Evolutionary conservation across 2,888 invertebrate genomes (phyloP), one percentile per base, ranked within the genome.

Genomic region (Zhengitettix transpicula): DNA sequence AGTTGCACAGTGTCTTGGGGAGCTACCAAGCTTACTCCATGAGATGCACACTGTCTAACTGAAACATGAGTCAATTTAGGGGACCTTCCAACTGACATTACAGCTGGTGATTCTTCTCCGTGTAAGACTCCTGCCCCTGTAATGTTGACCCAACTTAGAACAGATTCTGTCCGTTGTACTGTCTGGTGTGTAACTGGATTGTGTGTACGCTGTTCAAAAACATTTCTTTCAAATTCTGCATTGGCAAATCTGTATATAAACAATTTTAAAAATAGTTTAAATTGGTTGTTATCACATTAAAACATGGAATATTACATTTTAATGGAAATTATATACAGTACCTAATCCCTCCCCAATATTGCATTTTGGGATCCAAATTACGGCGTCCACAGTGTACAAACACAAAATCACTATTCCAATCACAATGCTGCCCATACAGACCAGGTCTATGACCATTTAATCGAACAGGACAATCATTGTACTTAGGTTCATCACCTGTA

Each of bases 301-400:
- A 28, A 7, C 7, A 28, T 28, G 7, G 28, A 28, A 28, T 28
- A 28, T 7, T 28, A 28, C 28, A 28, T 7, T 5, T 28, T 28
- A 5, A 28, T 28, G 28, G 28, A 28, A 14, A 16, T 53, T 42
- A n/a, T 41, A 44, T 51, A 16, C 56, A 52, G 56, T 65, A 73
- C 72, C 81, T 79, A 63, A 99, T 84, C 44, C 98, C 98, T 52
- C 98, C 99, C 99, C 99, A 99, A 69, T 93, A 92, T 56, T 87
- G 82, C 60, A 81, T 77, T 16, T 77, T 75, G 12, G 80, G 76
- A 8, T 81, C 76, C 9, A 86, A 73, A 69, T 85, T 86, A 67
- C 82, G 77, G 59, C 77, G 75, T 0, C 91, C 93, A 70, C 99
- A 99, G 66, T 90, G 86, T 15, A 99, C 83, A 69, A 96, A 99